Evolutionary conservation across 2,888 invertebrate species (phyloP).

Genomic region (Dione vanillae): DNA sequence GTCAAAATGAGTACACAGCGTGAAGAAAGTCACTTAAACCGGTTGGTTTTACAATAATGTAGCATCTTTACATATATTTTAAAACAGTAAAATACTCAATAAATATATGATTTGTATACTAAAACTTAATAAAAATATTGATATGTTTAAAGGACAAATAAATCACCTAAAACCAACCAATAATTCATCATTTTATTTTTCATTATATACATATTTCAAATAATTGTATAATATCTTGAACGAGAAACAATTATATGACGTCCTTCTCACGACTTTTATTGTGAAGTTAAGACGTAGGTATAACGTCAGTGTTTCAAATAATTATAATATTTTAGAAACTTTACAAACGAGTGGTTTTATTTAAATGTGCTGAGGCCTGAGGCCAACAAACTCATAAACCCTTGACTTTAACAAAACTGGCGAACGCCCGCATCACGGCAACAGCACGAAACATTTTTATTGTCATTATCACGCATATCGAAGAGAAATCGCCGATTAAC

Average conservation of each 20-base stretch:
- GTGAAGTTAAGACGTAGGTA: slow-evolving; percentile 14
- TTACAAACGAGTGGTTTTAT: slow-evolving; percentile 11
- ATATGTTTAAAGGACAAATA: too few species aligned
- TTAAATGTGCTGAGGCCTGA: slow-evolving; percentile 4
- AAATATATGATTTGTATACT: too few species aligned
- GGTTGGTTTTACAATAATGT: neutral
- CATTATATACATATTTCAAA: neutral
- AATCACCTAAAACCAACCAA: too few species aligned
- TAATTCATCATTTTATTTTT: too few species aligned
- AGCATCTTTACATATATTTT: neutral
- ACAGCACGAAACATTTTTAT: slow-evolving; percentile 42
- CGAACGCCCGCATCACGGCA: slow-evolving; percentile 37
- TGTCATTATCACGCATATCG: slow-evolving; percentile 52
- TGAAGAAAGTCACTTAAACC: slow-evolving; percentile 23
- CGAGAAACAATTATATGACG: neutral
- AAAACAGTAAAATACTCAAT: neutral
- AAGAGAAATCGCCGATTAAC: slow-evolving; percentile 62
- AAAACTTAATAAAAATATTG: too few species aligned
- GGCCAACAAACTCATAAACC: slow-evolving; percentile 39
- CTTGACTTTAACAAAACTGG: slow-evolving; percentile 36
- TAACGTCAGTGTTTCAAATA: slow-evolving; percentile 34
- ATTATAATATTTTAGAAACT: slow-evolving; percentile 31
- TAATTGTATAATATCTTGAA: neutral
- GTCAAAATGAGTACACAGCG: slow-evolving; percentile 29
- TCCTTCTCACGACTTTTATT: slow-evolving; percentile 31